Conservation (phyloP, 37 sponge, comb jelly and placozoan genomes). For the Cliona cf. orientalis region DNA sequence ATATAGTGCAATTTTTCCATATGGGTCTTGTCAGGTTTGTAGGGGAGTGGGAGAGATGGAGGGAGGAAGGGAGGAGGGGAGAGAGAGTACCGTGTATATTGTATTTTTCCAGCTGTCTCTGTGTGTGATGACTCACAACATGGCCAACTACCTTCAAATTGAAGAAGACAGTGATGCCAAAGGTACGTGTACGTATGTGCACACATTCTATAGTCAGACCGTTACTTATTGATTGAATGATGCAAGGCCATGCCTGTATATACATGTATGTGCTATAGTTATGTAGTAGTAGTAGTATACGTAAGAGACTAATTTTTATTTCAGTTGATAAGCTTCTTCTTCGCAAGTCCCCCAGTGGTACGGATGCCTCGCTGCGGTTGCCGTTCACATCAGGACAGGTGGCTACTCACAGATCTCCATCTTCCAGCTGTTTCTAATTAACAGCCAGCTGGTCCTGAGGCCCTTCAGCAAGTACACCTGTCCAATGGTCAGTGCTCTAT, state of each 20-base stretch:
- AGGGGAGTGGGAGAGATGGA: no score
- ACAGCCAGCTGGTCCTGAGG: constrained; percentile 40
- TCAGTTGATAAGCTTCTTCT: constrained; percentile 12
- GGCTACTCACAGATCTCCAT: constrained; percentile 13
- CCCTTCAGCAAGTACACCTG: constrained; percentile 9
- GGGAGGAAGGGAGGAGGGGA: no score
- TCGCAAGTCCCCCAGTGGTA: constrained; percentile 8
- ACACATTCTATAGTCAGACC: constrained; percentile 1
- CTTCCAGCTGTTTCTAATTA: constrained; percentile 45
- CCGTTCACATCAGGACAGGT: constrained; percentile 1
- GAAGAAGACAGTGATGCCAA: background rate
- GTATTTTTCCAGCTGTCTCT: background rate
- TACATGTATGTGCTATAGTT: background rate
- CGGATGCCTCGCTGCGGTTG: constrained; percentile 8
- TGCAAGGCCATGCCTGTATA: background rate
- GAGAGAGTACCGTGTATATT: no score
- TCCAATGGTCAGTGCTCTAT: constrained; percentile 16
- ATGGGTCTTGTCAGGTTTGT: constrained; percentile 54
- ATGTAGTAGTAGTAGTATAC: background rate
- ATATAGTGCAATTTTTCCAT: no score
- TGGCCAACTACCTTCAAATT: constrained; percentile 16
- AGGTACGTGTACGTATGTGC: background rate
- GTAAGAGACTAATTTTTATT: no score
- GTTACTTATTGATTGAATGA: background rate
- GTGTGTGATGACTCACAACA: constrained; percentile 32